Evolutionary conservation across 2,797 vertebrate genomes (phyloP).

Genomic region (Pampus argenteus): DNA sequence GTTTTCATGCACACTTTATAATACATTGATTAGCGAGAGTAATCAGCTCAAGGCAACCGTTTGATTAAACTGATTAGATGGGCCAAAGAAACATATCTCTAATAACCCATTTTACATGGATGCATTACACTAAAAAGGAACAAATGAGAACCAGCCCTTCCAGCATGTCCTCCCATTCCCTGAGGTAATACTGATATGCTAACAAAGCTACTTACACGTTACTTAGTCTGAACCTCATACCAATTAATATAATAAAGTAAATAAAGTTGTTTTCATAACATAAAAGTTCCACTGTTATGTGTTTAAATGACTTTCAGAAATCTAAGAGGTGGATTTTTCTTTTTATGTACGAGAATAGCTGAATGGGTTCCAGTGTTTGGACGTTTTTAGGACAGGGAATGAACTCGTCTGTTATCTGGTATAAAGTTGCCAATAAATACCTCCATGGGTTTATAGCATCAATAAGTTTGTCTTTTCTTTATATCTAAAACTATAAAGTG

Average conservation of each 20-base stretch:
- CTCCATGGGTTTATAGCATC: slow-evolving; percentile 3
- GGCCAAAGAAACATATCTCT: slow-evolving; percentile 42
- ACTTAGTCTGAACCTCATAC: not conserved
- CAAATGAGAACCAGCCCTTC: slow-evolving; percentile 37
- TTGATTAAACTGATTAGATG: slow-evolving; percentile 61
- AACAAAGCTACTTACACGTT: not conserved
- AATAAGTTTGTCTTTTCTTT: not conserved
- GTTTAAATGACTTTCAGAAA: slow-evolving; percentile 6
- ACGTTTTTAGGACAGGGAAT: not conserved
- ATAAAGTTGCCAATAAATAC: slow-evolving; percentile 1
- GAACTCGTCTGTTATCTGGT: slow-evolving; percentile 13
- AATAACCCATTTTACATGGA: slow-evolving; percentile 37
- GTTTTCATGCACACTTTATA: slow-evolving; percentile 47
- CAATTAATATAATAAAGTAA: not conserved
- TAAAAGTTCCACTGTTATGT: not conserved
- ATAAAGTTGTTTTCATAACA: not conserved
- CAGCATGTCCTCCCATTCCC: slow-evolving; percentile 2
- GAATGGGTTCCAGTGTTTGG: not conserved
- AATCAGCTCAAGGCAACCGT: slow-evolving; percentile 53
- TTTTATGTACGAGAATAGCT: not conserved
- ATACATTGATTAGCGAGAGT: slow-evolving; percentile 47
- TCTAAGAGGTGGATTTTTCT: not conserved
- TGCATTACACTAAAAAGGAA: slow-evolving; percentile 29
- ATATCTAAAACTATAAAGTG: not conserved
- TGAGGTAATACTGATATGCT: slow-evolving; percentile 3